phyloP scores from a whole-genome alignment of 2,888 invertebrate genomes.

The Lordiphosa fenestrarum region DNA sequence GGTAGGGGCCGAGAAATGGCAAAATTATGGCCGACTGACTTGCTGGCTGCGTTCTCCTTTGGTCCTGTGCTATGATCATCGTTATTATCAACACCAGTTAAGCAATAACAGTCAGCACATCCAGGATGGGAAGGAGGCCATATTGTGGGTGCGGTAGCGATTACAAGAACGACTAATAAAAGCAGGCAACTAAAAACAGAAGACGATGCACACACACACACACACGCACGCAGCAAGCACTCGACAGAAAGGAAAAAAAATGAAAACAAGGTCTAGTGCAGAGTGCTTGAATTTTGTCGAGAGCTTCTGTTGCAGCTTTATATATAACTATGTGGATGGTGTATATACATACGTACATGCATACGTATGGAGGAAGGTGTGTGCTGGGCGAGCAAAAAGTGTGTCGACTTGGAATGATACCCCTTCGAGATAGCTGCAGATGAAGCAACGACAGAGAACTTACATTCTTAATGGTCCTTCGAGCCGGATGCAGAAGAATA shows the following conservation, averaged over 20 bases:
- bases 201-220: conserved; percentile 12
- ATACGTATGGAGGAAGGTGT: conserved; percentile 2
- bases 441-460: too few relatives aligned
- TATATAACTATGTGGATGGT: conserved; percentile 2
- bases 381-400: too few relatives aligned
- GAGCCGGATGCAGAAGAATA: too few relatives aligned
- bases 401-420: neutral
- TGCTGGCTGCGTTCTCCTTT: conserved; percentile 14
- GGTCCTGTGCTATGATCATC: conserved; percentile 54
- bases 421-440: too few relatives aligned
- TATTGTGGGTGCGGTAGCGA: conserved; percentile 47
- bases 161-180: conserved; percentile 66
- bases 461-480: too few relatives aligned
- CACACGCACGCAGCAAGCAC: neutral
- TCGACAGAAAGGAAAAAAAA: conserved; percentile 18
- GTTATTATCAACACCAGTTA: conserved; percentile 68
- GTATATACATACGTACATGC: neutral
- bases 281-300: conserved; percentile 32
- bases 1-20: conserved; percentile 25
- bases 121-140: neutral
- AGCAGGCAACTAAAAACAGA: conserved; percentile 60
- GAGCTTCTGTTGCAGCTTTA: conserved; percentile 25
- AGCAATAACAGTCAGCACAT: conserved; percentile 42
- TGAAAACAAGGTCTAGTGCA: conserved; percentile 51
- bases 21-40: conserved; percentile 55